Evolutionary conservation across 2,888 invertebrate species (phyloP), one percentile per base, ranked within the genome.

Genomic region (Gymnoscelis rufifasciata): DNA sequence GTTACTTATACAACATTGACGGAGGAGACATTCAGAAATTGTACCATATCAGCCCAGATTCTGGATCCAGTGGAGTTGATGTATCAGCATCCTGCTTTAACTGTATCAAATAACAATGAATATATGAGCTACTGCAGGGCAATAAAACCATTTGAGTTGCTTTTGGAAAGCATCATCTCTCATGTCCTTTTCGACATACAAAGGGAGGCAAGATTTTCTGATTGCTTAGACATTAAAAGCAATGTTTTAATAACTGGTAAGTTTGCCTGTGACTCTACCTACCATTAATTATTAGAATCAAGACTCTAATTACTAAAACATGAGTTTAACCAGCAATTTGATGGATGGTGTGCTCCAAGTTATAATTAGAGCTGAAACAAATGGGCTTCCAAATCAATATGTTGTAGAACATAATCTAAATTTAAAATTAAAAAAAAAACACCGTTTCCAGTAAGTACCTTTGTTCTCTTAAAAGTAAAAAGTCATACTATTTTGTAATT

Each of bases 11-110:
- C 89, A 12, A 67, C 90, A 65, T 56, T 90, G 8, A 83, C 84
- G 69, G 80, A 87, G 0, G 87, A 90, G 55, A 88, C 89, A 7
- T 84, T 90, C 41, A 74, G 90, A 43, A 78, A 84, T 24, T 89
- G 89, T 54, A 84, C 86, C 3, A 80, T 90, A 46, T 56, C 81
- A 6, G 87, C 81, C 0, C 79, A 74, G 56, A 81, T 79, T 43
- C 62, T 80, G 7, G 68, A n/a, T 37, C 42, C 79, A 79, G 39
- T 51, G 2, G 84, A 86, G 3, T 60, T 82, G 46, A 64, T 49
- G 1, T 53, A 72, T 10, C 75, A 77, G 1, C 2, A n/a, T 7
- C 2, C 10, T 4, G 82, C 81, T 51, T 51, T 59, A 0, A 24
- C 55, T 1, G 40, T 63, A 0, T 71, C 74, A 0, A 52, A 81